A percentile compares a stretch with the other conserved stretches of the same genome.
phyloP scores from a whole-genome alignment of 2,113 vertebrate genomes.

The Ceyx margarethae region DNA sequence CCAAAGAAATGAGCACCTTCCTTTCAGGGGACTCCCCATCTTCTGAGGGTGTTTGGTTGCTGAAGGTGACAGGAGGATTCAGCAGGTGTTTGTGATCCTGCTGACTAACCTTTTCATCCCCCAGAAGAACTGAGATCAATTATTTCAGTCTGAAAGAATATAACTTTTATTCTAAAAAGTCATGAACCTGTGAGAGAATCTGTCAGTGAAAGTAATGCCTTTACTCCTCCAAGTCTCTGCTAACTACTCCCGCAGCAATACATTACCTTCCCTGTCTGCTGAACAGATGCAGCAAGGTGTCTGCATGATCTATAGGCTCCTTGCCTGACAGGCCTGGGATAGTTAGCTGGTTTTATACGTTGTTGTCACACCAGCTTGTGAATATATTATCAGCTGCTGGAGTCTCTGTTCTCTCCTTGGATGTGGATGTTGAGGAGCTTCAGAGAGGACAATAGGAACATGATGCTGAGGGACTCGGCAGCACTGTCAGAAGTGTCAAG shows the following conservation, averaged over 20 bases:
- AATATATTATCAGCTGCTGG: slow-evolving; percentile 55
- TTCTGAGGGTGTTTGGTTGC: background rate
- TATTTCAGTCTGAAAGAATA: background rate
- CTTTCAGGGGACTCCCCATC: background rate
- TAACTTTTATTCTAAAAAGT: slow-evolving; percentile 43
- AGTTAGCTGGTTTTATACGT: slow-evolving; percentile 17
- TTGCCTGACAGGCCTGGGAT: slow-evolving; percentile 1
- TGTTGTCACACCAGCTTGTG: background rate
- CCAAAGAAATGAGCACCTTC: background rate
- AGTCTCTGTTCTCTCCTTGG: slow-evolving; percentile 11
- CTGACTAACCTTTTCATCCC: background rate
- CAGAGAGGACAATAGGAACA: background rate
- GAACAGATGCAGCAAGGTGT: slow-evolving; percentile 11
- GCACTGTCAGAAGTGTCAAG: background rate
- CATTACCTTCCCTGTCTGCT: slow-evolving; percentile 31
- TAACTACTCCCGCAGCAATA: slow-evolving; percentile 31
- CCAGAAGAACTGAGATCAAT: background rate
- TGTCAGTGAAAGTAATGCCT: slow-evolving; percentile 48
- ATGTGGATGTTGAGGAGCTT: background rate
- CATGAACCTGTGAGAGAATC: slow-evolving; percentile 21
- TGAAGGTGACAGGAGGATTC: background rate
- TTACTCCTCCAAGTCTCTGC: slow-evolving; percentile 11
- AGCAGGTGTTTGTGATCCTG: background rate
- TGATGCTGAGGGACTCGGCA: background rate
- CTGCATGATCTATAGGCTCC: slow-evolving; percentile 55